A percentile compares a stretch with the other conserved stretches of the same genome.
Conservation (phyloP, 2,888 invertebrate genomes). For the Parnassius mnemosyne region DNA sequence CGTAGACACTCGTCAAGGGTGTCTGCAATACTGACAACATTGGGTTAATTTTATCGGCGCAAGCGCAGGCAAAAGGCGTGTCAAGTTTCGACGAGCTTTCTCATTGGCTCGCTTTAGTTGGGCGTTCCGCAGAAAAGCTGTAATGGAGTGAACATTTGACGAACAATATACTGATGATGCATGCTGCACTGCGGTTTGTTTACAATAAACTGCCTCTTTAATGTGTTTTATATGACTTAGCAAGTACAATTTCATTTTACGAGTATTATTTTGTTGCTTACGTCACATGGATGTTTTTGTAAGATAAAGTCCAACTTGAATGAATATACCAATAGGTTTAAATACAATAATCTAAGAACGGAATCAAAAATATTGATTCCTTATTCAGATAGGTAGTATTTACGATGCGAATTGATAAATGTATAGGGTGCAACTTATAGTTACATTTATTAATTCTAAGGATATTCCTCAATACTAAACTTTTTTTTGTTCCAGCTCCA, state of each 20-base stretch:
- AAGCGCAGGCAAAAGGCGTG: slow-evolving; percentile 67
- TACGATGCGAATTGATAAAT: too few species aligned
- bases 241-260: slow-evolving; percentile 64
- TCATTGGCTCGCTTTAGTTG: slow-evolving; percentile 53
- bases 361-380: too few species aligned
- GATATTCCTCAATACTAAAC: too few species aligned
- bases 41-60: slow-evolving; percentile 48
- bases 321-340: too few species aligned
- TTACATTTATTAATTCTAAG: too few species aligned
- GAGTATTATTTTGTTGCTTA: slow-evolving; percentile 54
- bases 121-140: slow-evolving; percentile 52
- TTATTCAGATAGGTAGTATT: too few species aligned
- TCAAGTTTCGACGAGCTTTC: slow-evolving; percentile 40
- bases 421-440: too few species aligned
- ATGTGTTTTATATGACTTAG: slow-evolving; percentile 76
- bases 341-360: too few species aligned
- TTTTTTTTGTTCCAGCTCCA: too few species aligned
- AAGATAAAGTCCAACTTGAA: slow-evolving; percentile 28
- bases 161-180: slow-evolving; percentile 67
- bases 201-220: slow-evolving; percentile 73
- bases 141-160: slow-evolving; percentile 54
- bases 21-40: slow-evolving; percentile 65
- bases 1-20: slow-evolving; percentile 46
- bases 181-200: slow-evolving; percentile 69
- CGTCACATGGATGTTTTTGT: slow-evolving; percentile 52